Conservation (phyloP, 1,140 invertebrate genomes). For the Drosophila neocordata region DNA sequence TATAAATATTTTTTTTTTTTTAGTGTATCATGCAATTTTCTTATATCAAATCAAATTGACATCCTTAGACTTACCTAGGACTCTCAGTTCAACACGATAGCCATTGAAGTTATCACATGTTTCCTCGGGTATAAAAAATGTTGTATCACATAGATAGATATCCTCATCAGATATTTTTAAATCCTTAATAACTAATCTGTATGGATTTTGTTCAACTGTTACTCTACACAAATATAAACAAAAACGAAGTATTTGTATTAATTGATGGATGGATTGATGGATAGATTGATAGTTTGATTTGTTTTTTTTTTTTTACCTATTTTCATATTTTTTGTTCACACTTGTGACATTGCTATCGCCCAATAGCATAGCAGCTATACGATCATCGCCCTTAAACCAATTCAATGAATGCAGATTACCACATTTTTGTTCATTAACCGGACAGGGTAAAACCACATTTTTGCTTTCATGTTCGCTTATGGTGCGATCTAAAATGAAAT, state of each 20-base stretch:
- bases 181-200: constrained; percentile 79
- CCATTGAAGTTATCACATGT: constrained; percentile 82
- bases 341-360: constrained; percentile 87
- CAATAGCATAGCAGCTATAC: constrained; percentile 92
- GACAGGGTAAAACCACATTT: constrained; percentile 89
- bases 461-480: constrained; percentile 84
- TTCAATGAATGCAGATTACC: constrained; percentile 94
- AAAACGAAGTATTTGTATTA: background rate
- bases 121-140: constrained; percentile 82
- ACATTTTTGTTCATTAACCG: constrained; percentile 89
- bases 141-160: constrained; percentile 82
- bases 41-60: too few species aligned
- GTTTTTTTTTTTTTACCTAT: constrained; percentile 84
- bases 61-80: constrained; percentile 82
- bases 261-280: too few species aligned
- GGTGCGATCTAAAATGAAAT: constrained; percentile 67
- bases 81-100: constrained; percentile 79
- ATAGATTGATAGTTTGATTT: too few species aligned
- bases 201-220: constrained; percentile 76
- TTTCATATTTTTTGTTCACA: constrained; percentile 88
- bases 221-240: constrained; percentile 48
- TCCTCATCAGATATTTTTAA: constrained; percentile 82
- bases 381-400: constrained; percentile 92
- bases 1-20: too few species aligned
- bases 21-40: background rate